Evolutionary conservation across 2,113 vertebrate species (phyloP), one percentile per base, ranked within the genome.

Genomic region (Leptobrachium ailaonicum): DNA sequence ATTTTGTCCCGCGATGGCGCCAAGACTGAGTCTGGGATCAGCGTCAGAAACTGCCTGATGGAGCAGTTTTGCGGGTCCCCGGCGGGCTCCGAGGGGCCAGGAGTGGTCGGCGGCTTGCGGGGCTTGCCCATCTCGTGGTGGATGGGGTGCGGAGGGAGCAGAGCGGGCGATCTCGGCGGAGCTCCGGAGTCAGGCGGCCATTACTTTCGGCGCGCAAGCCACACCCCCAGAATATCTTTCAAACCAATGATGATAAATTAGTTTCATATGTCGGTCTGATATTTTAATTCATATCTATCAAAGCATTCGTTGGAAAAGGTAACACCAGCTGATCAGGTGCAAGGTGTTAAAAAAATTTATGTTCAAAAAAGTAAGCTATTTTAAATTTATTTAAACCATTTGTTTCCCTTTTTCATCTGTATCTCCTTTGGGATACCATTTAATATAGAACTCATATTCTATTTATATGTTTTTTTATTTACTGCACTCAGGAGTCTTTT

Each of bases 291-390:
- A 74, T 2, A 41, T 63, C 41, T 47, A 43, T 74, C 74, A 74
- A 45, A 6, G 53, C 72, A 79, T 41, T 67, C 73, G 20, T 53
- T 73, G 71, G 68, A 53, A 74, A 68, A 13, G 13, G 63, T 80
- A 80, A 41, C 78, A 73, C 78, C 71, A 73, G 78, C 71, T 68
- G 71, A 40, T 73, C 66, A 73, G 62, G 43, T 47, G 66, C 8
- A 41, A 74, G 6, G 47, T 74, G 50, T 74, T 58, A 14, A 62
- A 50, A 62, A 44, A n/a, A n/a, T n/a, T n/a, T n/a, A n/a, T n/a
- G n/a, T n/a, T n/a, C n/a, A n/a, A n/a, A n/a, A n/a, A n/a, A n/a
- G n/a, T n/a, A n/a, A n/a, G n/a, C n/a, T n/a, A n/a, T n/a, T n/a
- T n/a, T n/a, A n/a, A n/a, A n/a, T n/a, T 1, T 32, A 32, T 32